Base-by-base conservation (phyloP, 2,888 invertebrate genomes). In the Phortica okadai region DNA sequence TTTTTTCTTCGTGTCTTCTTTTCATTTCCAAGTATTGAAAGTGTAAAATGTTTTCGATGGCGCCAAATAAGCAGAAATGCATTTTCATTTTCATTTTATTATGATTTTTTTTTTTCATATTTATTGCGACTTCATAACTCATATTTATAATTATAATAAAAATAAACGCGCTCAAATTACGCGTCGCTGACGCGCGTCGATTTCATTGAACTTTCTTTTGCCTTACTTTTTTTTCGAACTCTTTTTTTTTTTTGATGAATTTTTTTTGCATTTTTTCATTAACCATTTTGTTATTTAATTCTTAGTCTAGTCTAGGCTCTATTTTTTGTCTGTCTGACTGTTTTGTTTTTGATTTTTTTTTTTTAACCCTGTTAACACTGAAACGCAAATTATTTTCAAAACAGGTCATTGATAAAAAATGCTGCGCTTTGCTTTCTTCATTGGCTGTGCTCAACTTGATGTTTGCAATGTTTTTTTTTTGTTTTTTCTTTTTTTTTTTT, bases 341-440 rank as follows among this genome's bases (percentile, higher is more conserved):
- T 66, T 70, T 56, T 72, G 56, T 66, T 66, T 25, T 66, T 66
- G 56, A 8, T 50, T 50, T 3, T 14, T 59, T 59, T 2, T 21
- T 16, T 7, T 59, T 59, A 59, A 59, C 59, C 59, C 59, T 59
- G 59, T 7, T 59, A 59, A n/a, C 21, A 59, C 59, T 59, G 59
- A 14, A 59, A 59, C 59, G 59, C 59, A 59, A 59, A 59, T 59
- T 1, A 50, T 50, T 6, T 50, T 33, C 33, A 50, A 50, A 50
- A 50, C 14, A 6, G 50, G 50, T 50, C 50, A 50, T 33, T 33
- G 33, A 33, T 50, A 50, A 50, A 50, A 50, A 50, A 2, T 14
- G 50, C 50, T 50, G 50, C 8, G 50, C 50, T 14, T 50, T 50
- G 21, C 21, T 33, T 33, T 33, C 33, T 54, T 10, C 54, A 54